phyloP scores from a whole-genome alignment of 2,888 invertebrate species.

The Anticlea derivata region DNA sequence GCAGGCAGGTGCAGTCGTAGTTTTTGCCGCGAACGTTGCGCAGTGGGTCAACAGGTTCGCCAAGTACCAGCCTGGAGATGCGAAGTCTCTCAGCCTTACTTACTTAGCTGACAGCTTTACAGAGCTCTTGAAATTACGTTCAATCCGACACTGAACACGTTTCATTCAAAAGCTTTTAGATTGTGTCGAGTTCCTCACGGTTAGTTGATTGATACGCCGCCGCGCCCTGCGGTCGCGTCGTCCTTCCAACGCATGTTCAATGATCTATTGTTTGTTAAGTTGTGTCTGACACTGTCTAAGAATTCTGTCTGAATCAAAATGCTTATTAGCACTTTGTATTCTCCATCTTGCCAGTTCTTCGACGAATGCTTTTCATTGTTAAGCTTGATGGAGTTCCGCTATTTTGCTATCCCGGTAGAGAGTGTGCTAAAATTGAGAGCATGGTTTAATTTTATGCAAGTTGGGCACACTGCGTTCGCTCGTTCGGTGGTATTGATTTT shows the following conservation, averaged over 20 bases:
- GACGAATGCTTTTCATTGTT: conserved; percentile 28
- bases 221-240: conserved; percentile 52
- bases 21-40: conserved; percentile 66
- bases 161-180: conserved; percentile 35
- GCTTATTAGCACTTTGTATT: conserved; percentile 36
- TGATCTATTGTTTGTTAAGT: conserved; percentile 71
- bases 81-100: conserved; percentile 70
- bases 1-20: conserved; percentile 65
- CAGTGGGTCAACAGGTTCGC: conserved; percentile 77
- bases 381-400: conserved; percentile 30
- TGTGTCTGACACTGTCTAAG: conserved; percentile 58
- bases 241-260: conserved; percentile 64
- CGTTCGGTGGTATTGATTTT: conserved; percentile 76
- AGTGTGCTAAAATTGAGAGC: conserved; percentile 57
- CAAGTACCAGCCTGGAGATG: conserved; percentile 64
- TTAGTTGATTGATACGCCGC: conserved; percentile 60
- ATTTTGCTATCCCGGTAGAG: conserved; percentile 37
- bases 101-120: conserved; percentile 57
- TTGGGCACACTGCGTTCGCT: conserved; percentile 64
- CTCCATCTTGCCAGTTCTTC: conserved; percentile 19
- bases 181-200: conserved; percentile 42
- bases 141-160: conserved; percentile 29
- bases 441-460: conserved; percentile 71
- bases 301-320: conserved; percentile 55
- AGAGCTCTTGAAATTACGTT: conserved; percentile 37